Evolutionary conservation across 2,797 vertebrate species (phyloP), one percentile per base, ranked within the genome.

Genomic region (Eurystomus glaucurus): DNA sequence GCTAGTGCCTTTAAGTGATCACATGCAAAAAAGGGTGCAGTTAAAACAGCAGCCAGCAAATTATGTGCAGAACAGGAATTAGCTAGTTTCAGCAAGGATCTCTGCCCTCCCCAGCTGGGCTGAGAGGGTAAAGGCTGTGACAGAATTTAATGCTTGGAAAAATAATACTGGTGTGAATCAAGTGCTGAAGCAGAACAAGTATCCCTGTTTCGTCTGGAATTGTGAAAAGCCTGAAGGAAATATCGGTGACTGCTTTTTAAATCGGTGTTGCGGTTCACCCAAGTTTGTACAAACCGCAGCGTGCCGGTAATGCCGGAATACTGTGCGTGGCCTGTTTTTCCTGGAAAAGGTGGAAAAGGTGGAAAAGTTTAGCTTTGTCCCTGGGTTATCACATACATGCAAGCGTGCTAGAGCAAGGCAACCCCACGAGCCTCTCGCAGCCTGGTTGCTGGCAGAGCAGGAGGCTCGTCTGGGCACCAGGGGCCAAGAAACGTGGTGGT

Each of bases 391-490:
- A 17, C 3, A 7, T 0, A 0, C 1, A 16, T 10, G 8, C 25
- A n/a, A 35, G 45, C 0, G 19, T 23, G 17, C 14, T 43, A 4
- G 25, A 61, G 26, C 0, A 0, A 48, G 41, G 39, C 58, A 60
- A 16, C 20, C 0, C 8, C 50, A 33, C 0, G 0, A 4, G 52
- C 39, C 39, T 26, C 52, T 19, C 2, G 0, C 14, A 10, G 68
- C 43, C 29, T 9, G 55, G 74, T 64, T n/a, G 43, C 61, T 33
- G 55, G 43, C 52, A 20, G 29, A 18, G 12, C 52, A 55, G 4
- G 52, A 55, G 52, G 52, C 29, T 55, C 31, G 2, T 11, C 72
- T 5, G 41, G 31, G 20, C 37, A 1, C 9, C 0, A 9, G 35
- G 31, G 58, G 57, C n/a, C 35, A 17, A 6, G 69, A 11, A 8